These are phyloP conservation scores for Cynopterus brachyotis DNA, from an alignment of 2,113 vertebrate species.

Conservation along the genomic window DNA sequence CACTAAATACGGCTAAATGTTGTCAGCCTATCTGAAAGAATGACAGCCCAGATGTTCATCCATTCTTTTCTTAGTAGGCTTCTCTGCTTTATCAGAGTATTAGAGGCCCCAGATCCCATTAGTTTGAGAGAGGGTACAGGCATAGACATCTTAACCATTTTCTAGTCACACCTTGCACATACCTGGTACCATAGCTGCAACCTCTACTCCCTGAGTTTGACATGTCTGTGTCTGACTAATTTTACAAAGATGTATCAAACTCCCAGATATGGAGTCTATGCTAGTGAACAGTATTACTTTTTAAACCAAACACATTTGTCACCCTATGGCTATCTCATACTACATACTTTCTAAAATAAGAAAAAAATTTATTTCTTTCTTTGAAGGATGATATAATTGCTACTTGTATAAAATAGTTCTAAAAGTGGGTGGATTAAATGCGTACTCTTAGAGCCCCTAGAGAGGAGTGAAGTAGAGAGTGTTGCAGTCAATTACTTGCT, in stretches of 20 bases:
- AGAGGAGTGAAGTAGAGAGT: not conserved
- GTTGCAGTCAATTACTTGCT: not conserved
- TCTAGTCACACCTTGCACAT: not conserved
- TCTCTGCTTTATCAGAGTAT: not conserved
- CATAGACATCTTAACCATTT: not conserved
- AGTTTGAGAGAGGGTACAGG: not conserved
- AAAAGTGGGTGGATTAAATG: constrained; percentile 24
- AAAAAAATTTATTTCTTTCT: constrained; percentile 16
- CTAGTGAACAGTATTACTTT: not conserved
- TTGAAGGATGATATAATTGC: constrained; percentile 52
- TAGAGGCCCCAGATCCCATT: not conserved
- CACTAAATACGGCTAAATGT: not conserved
- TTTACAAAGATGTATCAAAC: not conserved
- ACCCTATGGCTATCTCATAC: not conserved
- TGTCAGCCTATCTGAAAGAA: not conserved
- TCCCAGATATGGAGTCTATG: not conserved
- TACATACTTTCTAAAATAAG: constrained; percentile 62
- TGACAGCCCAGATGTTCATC: not conserved
- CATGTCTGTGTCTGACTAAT: not conserved
- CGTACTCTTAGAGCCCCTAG: constrained; percentile 41
- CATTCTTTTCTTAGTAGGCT: not conserved
- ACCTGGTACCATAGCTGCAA: not conserved
- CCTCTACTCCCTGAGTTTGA: not conserved
- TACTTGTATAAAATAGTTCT: constrained; percentile 56
- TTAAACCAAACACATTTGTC: constrained; percentile 15